phyloP scores from a whole-genome alignment of 2,113 vertebrate genomes.

The Mustela lutreola region DNA sequence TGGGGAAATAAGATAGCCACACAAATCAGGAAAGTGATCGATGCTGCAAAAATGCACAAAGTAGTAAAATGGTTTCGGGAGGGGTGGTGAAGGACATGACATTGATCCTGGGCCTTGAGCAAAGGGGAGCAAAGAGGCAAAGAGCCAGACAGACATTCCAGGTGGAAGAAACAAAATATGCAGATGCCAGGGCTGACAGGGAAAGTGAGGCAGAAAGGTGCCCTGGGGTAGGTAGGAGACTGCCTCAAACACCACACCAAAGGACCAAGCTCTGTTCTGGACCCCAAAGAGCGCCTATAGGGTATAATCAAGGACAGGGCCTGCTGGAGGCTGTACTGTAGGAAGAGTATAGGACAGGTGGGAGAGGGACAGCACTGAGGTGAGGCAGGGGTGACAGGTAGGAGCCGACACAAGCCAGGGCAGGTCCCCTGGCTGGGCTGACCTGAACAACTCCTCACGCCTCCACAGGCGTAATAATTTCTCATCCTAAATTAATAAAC shows the following conservation, averaged over 20 bases:
- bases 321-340: not conserved
- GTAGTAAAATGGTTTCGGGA: not conserved
- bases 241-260: not conserved
- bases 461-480: not conserved
- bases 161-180: not conserved
- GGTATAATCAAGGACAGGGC: not conserved
- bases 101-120: not conserved
- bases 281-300: not conserved
- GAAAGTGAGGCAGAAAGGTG: not conserved
- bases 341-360: not conserved
- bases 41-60: constrained; percentile 4
- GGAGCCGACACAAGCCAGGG: not conserved
- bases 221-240: not conserved
- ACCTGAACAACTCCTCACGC: not conserved
- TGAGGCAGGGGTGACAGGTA: accelerated
- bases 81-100: not conserved
- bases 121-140: not conserved
- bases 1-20: not conserved
- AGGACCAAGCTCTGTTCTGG: not conserved
- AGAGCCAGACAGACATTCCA: not conserved
- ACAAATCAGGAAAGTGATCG: not conserved
- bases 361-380: no score
- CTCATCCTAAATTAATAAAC: constrained; percentile 37
- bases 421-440: not conserved
- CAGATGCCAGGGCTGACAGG: not conserved